Base-by-base conservation (phyloP, 2,797 vertebrate species). In the Tympanoctomys barrerae region DNA sequence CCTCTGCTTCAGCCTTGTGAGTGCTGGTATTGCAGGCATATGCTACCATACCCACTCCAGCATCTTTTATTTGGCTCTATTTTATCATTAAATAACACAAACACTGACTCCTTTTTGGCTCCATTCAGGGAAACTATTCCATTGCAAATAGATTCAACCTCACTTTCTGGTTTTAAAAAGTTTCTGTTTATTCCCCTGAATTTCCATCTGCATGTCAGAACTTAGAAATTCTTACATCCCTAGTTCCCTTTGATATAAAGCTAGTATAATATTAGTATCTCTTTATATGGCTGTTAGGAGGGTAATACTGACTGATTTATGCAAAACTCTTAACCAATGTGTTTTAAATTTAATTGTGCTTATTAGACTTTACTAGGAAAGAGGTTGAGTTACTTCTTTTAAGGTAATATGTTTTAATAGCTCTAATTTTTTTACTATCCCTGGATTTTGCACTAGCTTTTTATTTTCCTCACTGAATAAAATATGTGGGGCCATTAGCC, bases 71-170 rank as follows among this genome's bases (percentile, higher is more conserved):
- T 86, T 91, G 2, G 14, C 89, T 62, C 94, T 31, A 62, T 90
- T 61, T 89, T 96, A 75, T 31, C 70, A 95, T 95, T 92, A 88
- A 81, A 95, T 94, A 81, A 89, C n/a, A 14, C 21, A 87, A 95
- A 9, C 71, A 13, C 73, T 62, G 49, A 82, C 75, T 8, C 1
- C 77, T 54, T 18, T 57, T 57, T 59, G 16, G 28, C 36, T 91
- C 64, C 64, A 59, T 19, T 95, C 26, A 19, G 28, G 11, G 12
- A 89, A 89, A 81, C n/a, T 22, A 24, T 93, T 96, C 71, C 66
- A 83, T 83, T 68, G 36, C 31, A 46, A 96, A 89, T 59, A 89
- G n/a, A 85, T 6, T 22, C 33, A 46, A 18, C 9, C 66, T 97
- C 52, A 59, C 26, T 91, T 91, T 28, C 7, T 57, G 52, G 87